phyloP scores from a whole-genome alignment of 2,888 invertebrate species.

The Heliconius ismenius region DNA sequence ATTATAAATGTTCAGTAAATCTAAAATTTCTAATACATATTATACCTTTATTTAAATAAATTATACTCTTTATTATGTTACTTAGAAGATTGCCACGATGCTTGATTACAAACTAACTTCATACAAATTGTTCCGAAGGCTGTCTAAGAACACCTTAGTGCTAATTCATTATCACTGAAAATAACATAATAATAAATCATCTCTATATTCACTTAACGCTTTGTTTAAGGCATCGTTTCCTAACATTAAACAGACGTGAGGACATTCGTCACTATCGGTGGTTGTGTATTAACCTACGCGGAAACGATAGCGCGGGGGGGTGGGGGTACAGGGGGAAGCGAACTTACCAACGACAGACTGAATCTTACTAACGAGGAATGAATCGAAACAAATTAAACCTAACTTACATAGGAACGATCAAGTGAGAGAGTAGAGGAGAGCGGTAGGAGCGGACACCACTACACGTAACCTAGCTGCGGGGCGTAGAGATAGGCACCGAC shows the following conservation, averaged over 20 bases:
- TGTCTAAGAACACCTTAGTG: slow-evolving; percentile 59
- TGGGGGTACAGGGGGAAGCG: slow-evolving; percentile 45
- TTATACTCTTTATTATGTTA: slow-evolving; percentile 81
- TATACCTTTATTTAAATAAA: slow-evolving; percentile 79
- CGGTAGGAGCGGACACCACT: slow-evolving; percentile 58
- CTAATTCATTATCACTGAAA: slow-evolving; percentile 75
- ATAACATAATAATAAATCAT: slow-evolving; percentile 78
- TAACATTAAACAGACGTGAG: slow-evolving; percentile 78
- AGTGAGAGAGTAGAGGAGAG: slow-evolving; percentile 54
- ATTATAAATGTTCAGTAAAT: slow-evolving; percentile 73
- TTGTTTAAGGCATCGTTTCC: slow-evolving; percentile 77
- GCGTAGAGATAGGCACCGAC: slow-evolving; percentile 65
- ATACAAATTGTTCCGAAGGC: slow-evolving; percentile 77
- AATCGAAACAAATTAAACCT: slow-evolving; percentile 74
- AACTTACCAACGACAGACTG: slow-evolving; percentile 41
- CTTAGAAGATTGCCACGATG: slow-evolving; percentile 79
- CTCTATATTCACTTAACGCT: slow-evolving; percentile 79
- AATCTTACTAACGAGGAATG: slow-evolving; percentile 63
- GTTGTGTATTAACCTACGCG: slow-evolving; percentile 72
- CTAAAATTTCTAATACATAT: slow-evolving; percentile 82
- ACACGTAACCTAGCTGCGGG: slow-evolving; percentile 70
- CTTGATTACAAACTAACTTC: slow-evolving; percentile 80
- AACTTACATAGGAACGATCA: slow-evolving; percentile 76
- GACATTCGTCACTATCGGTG: slow-evolving; percentile 73
- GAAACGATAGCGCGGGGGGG: slow-evolving; percentile 50